Conservation (phyloP, 2,113 vertebrate species). For the Physeter macrocephalus region DNA sequence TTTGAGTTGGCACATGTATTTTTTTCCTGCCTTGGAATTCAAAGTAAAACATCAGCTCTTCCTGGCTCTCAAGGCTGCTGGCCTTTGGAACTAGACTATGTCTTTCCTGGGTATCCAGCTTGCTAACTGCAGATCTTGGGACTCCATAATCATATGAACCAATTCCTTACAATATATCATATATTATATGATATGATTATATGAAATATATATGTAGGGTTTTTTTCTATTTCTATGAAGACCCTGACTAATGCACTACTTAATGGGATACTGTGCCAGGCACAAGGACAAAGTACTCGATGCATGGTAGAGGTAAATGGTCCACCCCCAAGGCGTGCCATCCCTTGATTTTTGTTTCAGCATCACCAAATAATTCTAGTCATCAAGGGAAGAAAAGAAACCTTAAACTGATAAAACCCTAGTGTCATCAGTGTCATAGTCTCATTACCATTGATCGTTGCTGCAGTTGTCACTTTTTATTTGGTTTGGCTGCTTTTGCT, state of each 20-base stretch:
- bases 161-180: background rate
- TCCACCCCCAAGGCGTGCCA: background rate
- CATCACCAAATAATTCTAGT: background rate
- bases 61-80: background rate
- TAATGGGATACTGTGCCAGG: background rate
- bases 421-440: background rate
- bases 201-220: too few species aligned
- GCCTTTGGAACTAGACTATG: background rate
- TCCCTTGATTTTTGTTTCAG: background rate
- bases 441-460: background rate
- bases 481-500: background rate
- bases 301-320: background rate
- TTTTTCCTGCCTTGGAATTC: background rate
- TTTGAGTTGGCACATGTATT: background rate
- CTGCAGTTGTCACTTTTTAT: background rate
- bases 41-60: background rate
- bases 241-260: background rate
- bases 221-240: background rate
- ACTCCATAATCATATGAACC: background rate
- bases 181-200: background rate
- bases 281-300: background rate
- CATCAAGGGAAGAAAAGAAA: background rate
- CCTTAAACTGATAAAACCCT: background rate
- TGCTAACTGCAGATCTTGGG: background rate
- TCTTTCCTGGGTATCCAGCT: background rate